Base-by-base conservation (phyloP, 2,888 invertebrate genomes). In the Tholera decimalis region DNA sequence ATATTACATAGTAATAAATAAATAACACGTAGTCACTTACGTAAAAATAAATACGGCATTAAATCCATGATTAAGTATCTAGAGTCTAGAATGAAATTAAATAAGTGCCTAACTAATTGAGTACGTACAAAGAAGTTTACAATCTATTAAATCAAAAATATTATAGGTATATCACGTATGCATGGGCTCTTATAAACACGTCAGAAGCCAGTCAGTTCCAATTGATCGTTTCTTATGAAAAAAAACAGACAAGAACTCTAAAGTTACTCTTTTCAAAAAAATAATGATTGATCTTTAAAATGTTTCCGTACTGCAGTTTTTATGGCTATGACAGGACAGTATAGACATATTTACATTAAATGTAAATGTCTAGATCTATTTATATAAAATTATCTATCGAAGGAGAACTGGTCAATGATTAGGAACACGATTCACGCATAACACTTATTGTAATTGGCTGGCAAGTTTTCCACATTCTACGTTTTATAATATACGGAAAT, bases 401-500 rank as follows among this genome's bases (percentile, higher is more conserved):
- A 41, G 37, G 33, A 65, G 73, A 73, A 73, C 67, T 61, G 9
- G 62, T 53, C 30, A 1, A 13, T 18, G 22, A 22, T 43, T 35
- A 41, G 63, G 30, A 57, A 55, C 62, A 20, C 28, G 28, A 37
- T 13, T 62, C n/a, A 8, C 9, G 13, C 46, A 59, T 66, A 56
- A 66, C 43, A 64, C 18, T 13, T 24, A 39, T 22, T 28, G 51
- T 69, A 30, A 70, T 69, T 28, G 28, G n/a, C 33, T 49, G 15
- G 22, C 28, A 74, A 30, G 1, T 41, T 76, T 57, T 58, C 33
- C 28, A 69, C 71, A 77, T 77, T 71, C 72, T 50, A 47, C 18
- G 51, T 76, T 70, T 51, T 53, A 47, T 76, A 76, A 60, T 47
- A 51, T 50, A 28, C 47, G 51, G 71, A 77, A 60, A 50, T 55